These are phyloP conservation scores for Neodiprion pinetum DNA, from an alignment of 1,140 invertebrate species.

Conservation along the genomic window DNA sequence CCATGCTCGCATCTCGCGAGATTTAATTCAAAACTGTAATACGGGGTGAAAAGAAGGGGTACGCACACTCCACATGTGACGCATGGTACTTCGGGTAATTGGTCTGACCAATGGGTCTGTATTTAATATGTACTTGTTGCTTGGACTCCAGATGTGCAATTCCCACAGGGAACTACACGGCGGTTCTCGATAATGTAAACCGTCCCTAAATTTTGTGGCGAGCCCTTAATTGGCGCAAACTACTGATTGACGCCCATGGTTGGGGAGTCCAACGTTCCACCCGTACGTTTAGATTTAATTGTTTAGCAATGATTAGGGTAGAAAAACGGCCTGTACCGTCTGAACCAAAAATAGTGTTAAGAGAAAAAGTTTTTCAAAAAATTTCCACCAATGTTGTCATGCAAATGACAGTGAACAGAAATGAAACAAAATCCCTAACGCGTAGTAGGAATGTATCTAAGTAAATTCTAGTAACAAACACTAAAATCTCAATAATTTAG, in stretches of 20 bases:
- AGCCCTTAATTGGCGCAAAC: conserved; percentile 1
- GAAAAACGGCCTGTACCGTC: neutral
- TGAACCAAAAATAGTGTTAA: neutral
- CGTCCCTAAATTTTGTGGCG: neutral
- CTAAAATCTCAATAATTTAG: too few species aligned
- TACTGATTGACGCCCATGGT: neutral
- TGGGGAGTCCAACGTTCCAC: neutral
- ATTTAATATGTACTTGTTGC: conserved; percentile 7
- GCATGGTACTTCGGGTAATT: neutral
- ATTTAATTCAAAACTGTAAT: conserved; percentile 6
- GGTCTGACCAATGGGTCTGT: conserved; percentile 1
- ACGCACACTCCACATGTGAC: neutral
- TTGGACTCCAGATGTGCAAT: conserved; percentile 1
- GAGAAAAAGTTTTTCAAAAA: too few species aligned
- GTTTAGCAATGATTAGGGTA: neutral
- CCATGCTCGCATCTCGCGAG: neutral
- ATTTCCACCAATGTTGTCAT: too few species aligned
- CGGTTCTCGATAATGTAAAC: neutral
- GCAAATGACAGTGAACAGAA: too few species aligned
- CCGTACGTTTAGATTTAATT: too few species aligned
- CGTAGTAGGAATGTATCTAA: too few species aligned
- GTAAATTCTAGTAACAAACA: too few species aligned
- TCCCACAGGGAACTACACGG: neutral
- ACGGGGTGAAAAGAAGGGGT: neutral
- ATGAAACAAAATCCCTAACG: too few species aligned